phyloP scores from a whole-genome alignment of 2,113 vertebrate species.

The Chaenogobius annularis region DNA sequence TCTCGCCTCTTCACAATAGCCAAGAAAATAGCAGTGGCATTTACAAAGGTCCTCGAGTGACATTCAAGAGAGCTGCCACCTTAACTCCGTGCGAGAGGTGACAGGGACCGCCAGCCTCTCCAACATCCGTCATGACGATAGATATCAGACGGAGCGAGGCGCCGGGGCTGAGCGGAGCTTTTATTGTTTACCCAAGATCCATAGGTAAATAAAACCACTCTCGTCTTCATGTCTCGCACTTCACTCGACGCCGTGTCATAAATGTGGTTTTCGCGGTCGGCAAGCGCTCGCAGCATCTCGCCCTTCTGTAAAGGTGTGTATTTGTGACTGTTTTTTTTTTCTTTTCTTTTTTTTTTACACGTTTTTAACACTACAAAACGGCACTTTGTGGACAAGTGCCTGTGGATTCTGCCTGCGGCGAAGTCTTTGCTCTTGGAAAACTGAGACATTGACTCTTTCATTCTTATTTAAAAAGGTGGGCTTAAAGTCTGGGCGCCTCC shows the following conservation, averaged over 20 bases:
- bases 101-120: slow-evolving; percentile 55
- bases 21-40: slow-evolving; percentile 75
- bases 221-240: slow-evolving; percentile 20
- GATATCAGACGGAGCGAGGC: slow-evolving; percentile 38
- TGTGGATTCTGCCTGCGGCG: slow-evolving; percentile 28
- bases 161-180: slow-evolving; percentile 5
- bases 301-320: slow-evolving; percentile 13
- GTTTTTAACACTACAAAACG: slow-evolving; percentile 34
- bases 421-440: slow-evolving; percentile 27
- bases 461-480: slow-evolving; percentile 35
- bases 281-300: slow-evolving; percentile 14
- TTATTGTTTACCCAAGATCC: slow-evolving; percentile 27
- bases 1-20: slow-evolving; percentile 52
- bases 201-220: slow-evolving; percentile 50
- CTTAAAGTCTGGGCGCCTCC: slow-evolving; percentile 31
- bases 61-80: slow-evolving; percentile 72
- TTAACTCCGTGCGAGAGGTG: slow-evolving; percentile 68
- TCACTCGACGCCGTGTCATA: slow-evolving; percentile 21
- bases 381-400: slow-evolving; percentile 25
- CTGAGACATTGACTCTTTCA: slow-evolving; percentile 21
- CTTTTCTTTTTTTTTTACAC: slow-evolving; percentile 31
- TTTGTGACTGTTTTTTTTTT: not conserved
- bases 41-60: slow-evolving; percentile 75
- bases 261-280: slow-evolving; percentile 20
- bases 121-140: slow-evolving; percentile 54